phyloP scores from a whole-genome alignment of 1,140 invertebrate genomes.

The Diprion similis region DNA sequence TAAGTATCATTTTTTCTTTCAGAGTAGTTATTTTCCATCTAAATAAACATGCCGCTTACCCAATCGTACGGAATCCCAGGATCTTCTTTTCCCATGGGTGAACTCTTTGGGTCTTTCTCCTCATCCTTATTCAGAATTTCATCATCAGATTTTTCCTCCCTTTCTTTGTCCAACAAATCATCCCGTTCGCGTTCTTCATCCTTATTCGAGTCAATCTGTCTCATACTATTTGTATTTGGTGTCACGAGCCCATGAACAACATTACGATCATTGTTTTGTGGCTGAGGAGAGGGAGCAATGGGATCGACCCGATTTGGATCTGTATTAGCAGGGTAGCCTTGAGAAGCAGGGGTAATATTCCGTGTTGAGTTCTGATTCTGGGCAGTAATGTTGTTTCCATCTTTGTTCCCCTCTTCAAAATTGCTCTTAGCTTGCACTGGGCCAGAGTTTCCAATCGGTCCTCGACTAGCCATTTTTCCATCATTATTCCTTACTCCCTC shows the following conservation, averaged over 20 bases:
- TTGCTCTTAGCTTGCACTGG: conserved; percentile 20
- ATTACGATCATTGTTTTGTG: not conserved
- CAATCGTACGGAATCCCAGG: conserved; percentile 85
- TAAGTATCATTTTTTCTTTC: not conserved
- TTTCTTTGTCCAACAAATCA: conserved; percentile 64
- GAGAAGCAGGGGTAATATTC: not conserved
- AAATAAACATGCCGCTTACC: conserved; percentile 56
- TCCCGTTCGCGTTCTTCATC: conserved; percentile 52
- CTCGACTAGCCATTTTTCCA: conserved; percentile 34
- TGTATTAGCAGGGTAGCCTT: not conserved
- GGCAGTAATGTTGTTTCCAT: conserved; percentile 36
- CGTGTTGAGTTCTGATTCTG: not conserved
- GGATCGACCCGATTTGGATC: not conserved
- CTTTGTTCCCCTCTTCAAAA: conserved; percentile 41
- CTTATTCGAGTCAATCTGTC: conserved; percentile 44
- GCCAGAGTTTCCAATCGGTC: conserved; percentile 21
- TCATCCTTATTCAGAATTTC: conserved; percentile 55
- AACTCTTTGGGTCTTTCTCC: conserved; percentile 60
- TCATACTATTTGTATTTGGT: conserved; percentile 28
- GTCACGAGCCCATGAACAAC: conserved; percentile 18
- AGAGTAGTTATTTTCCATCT: not conserved
- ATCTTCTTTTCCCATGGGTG: conserved; percentile 69
- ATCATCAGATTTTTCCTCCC: conserved; percentile 59
- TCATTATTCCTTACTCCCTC: conserved; percentile 31
- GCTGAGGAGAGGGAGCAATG: not conserved